phyloP scores from a whole-genome alignment of 2,113 vertebrate genomes.

The Cyphomyrus plagiostoma region DNA sequence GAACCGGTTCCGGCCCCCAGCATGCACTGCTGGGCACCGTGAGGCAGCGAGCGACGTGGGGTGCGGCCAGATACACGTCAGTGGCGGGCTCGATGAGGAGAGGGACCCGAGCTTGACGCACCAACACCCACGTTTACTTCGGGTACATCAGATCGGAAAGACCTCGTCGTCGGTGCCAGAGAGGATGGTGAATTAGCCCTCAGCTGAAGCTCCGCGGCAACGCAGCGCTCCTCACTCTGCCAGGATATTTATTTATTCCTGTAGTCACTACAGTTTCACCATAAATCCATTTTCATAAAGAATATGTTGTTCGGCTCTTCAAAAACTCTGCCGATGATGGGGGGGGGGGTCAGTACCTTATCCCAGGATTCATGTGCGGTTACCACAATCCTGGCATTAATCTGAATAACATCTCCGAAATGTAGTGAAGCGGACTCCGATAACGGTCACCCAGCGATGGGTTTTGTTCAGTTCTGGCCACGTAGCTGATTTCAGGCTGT shows the following conservation, averaged over 20 bases:
- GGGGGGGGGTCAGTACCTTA: neutral
- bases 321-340: neutral
- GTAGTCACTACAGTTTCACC: neutral
- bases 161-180: neutral
- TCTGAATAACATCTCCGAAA: neutral
- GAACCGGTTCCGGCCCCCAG: neutral
- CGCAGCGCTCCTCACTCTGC: neutral
- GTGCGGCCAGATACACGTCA: neutral
- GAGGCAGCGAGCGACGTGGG: neutral
- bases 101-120: neutral
- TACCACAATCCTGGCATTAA: neutral
- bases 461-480: neutral
- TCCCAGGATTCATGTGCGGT: neutral
- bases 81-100: neutral
- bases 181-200: neutral
- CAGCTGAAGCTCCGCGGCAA: neutral
- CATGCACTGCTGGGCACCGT: neutral
- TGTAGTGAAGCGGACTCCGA: no score
- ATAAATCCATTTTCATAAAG: neutral
- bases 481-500: constrained; percentile 12
- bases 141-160: neutral
- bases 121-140: neutral
- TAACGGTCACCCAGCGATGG: neutral
- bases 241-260: neutral
- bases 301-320: neutral